Base-by-base conservation (phyloP, 2,888 invertebrate species). In the Lasioglossum figueresi region DNA sequence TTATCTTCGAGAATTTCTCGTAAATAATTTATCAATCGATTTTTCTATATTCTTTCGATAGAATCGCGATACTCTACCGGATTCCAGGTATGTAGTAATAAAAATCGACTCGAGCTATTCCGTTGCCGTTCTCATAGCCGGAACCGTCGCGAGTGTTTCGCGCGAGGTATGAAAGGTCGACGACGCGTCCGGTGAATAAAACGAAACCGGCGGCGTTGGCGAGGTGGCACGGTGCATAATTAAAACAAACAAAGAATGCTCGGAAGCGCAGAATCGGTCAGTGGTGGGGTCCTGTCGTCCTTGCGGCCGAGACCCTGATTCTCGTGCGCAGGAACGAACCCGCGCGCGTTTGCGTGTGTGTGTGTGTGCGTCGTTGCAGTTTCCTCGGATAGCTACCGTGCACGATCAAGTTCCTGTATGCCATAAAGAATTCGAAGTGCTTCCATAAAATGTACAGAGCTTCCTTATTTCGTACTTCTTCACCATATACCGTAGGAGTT, bases 241-340 rank as follows among this genome's bases (percentile, higher is more conserved):
- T 92, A 91, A 93, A 93, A 92, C 92, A 93, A 93, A 93, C 91
- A 92, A 92, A 91, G 89, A 87, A 73, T 71, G 85, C 89, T 91
- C 85, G 89, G 91, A 88, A 89, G 88, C 87, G 79, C 81, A 82
- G 85, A 86, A 85, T 89, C 83, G 83, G 56, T 56, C 63, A 59
- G 87, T 78, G 83, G 87, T 84, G 90, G 76, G 80, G 43, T 76
- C 84, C 78, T 19, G 90, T 88, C 89, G 91, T 87, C 91, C 92
- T 92, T 90, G 92, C 82, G 76, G 79, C 43, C 40, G 56, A 73
- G 74, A 59, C 66, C 74, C 79, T 71, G 84, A 40, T 83, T 80
- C 79, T 84, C 82, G 23, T 52, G 79, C 78, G 73, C 83, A 73
- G 80, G 76, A 34, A 78, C 45, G 63, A 86, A 86, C 82, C 70